A percentile compares a stretch with the other conserved stretches of the same genome.
These are phyloP conservation scores for Girardinus metallicus DNA, from an alignment of 2,797 vertebrate species.

Conservation along the genomic window DNA sequence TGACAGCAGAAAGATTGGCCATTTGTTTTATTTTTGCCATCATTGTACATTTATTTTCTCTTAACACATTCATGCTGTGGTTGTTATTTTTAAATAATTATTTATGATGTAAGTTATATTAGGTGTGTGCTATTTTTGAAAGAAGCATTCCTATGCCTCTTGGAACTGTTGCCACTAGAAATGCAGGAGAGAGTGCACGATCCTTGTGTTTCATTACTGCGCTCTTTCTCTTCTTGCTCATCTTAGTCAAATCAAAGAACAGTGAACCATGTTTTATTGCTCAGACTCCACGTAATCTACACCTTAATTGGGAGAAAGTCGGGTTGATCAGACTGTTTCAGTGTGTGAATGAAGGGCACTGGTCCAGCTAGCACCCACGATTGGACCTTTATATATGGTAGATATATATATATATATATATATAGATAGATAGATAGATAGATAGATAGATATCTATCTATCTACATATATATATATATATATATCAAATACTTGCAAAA, in stretches of 20 bases:
- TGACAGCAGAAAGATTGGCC: slow-evolving; percentile 77
- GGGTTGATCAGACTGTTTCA: slow-evolving; percentile 45
- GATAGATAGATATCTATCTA: slow-evolving; percentile 1
- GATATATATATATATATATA: slow-evolving; percentile 2
- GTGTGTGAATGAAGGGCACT: slow-evolving; percentile 50
- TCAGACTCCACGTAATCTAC: slow-evolving; percentile 36
- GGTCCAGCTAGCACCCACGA: slow-evolving; percentile 44
- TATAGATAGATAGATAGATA: slow-evolving; percentile 16
- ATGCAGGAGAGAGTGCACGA: slow-evolving; percentile 61
- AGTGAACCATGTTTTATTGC: slow-evolving; percentile 37
- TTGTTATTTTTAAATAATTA: slow-evolving; percentile 82
- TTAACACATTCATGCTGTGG: slow-evolving; percentile 79
- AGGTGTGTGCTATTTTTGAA: slow-evolving; percentile 77
- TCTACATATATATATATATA: not conserved
- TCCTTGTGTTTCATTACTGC: slow-evolving; percentile 60
- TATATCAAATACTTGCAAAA: slow-evolving; percentile 37
- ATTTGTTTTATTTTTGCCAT: slow-evolving; percentile 65
- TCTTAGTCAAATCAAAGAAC: slow-evolving; percentile 34
- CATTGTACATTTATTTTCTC: slow-evolving; percentile 79
- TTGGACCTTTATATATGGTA: slow-evolving; percentile 36
- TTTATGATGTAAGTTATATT: slow-evolving; percentile 86
- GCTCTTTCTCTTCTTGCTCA: slow-evolving; percentile 26
- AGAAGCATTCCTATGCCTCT: slow-evolving; percentile 84
- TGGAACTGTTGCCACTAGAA: slow-evolving; percentile 84
- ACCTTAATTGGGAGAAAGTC: slow-evolving; percentile 42